Evolutionary conservation across 1,140 invertebrate genomes (phyloP), one percentile per base, ranked within the genome.

Genomic region (Drosophila athabasca): DNA sequence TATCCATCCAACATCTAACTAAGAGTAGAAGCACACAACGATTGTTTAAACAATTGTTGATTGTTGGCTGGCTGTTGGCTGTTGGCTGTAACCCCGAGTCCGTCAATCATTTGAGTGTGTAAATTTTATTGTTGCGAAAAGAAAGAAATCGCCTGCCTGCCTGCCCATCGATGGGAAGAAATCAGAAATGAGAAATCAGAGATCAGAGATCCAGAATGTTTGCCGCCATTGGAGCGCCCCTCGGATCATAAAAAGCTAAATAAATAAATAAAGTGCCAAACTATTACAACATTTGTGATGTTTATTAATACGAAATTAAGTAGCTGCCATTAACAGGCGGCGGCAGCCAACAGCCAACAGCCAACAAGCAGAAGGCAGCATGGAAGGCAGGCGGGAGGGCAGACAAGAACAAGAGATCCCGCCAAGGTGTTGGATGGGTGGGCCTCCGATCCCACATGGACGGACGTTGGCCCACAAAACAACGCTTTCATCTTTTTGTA

Each of bases 221-320:
- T 79, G 48, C 43, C 62, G 76, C 46, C 51, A 45, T 31, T 44
- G 24, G 22, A 41, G 41, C 31, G 19, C 39, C 49, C 62, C 41
- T 35, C 57, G 35, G 22, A 49, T 53, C 75, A 72, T 77, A 75
- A 62, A 72, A 62, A 54, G 60, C 39, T 60, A 87, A 81, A 87
- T 81, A 85, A 85, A 85, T 85, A 85, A 85, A 85, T 85, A 85
- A 85, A 57, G 59, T 82, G 74, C 69, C 78, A 85, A 85, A 87
- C 82, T 85, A 85, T 85, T 85, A 87, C 82, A 85, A 85, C 64
- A 85, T 88, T 82, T 87, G 64, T 87, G 78, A 87, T 88, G 83
- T 87, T 87, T 88, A 88, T 87, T 87, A 87, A 87, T 87, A 82
- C 83, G 83, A 87, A 87, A 81, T 87, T 87, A 85, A 85, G 81